These are phyloP conservation scores for Silvanus unidentatus DNA, from an alignment of 2,888 invertebrate genomes.

Conservation along the genomic window DNA sequence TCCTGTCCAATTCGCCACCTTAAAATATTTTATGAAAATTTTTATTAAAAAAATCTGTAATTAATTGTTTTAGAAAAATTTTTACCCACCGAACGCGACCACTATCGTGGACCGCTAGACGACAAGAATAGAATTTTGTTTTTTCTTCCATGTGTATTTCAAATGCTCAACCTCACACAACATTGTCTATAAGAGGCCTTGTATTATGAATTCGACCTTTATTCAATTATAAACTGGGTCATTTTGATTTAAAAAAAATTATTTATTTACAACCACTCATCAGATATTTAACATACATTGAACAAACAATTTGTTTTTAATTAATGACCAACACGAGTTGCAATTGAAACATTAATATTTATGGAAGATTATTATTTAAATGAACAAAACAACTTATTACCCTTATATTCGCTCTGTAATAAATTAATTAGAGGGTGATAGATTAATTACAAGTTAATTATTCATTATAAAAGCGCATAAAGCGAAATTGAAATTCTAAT, in stretches of 20 bases:
- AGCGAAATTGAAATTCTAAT: too few species aligned
- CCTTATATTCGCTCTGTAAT: too few species aligned
- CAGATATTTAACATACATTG: slow-evolving; percentile 18
- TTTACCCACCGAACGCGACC: slow-evolving; percentile 46
- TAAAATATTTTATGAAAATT: slow-evolving; percentile 11
- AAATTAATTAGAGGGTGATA: too few species aligned
- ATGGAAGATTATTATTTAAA: too few species aligned
- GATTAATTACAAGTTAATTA: too few species aligned
- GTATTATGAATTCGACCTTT: slow-evolving; percentile 35
- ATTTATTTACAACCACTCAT: slow-evolving; percentile 10
- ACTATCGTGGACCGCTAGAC: slow-evolving; percentile 45
- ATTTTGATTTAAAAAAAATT: slow-evolving; percentile 23
- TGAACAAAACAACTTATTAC: too few species aligned
- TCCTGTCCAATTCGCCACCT: slow-evolving; percentile 49
- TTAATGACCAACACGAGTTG: too few species aligned
- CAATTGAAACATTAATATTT: too few species aligned
- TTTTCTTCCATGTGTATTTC: slow-evolving; percentile 29
- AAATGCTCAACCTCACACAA: slow-evolving; percentile 16
- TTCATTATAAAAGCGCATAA: too few species aligned
- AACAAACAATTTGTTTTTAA: background rate
- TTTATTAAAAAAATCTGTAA: too few species aligned
- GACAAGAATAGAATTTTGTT: slow-evolving; percentile 42
- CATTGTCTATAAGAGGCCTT: slow-evolving; percentile 16
- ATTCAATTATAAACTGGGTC: slow-evolving; percentile 28
- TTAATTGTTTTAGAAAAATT: background rate